These are phyloP conservation scores for Lochmaea crataegi DNA, from an alignment of 2,888 invertebrate genomes.

Conservation along the genomic window DNA sequence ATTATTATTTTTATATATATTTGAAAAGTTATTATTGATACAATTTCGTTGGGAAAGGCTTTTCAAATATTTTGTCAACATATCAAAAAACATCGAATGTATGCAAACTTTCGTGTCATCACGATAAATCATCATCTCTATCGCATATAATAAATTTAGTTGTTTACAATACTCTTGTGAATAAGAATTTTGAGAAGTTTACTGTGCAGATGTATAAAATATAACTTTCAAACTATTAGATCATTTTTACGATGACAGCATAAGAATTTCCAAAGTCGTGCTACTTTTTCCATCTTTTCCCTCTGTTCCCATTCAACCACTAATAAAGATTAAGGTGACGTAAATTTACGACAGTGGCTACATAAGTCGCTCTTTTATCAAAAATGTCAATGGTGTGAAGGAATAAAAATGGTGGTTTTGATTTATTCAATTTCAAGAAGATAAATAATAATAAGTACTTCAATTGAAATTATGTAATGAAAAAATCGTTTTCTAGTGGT, in stretches of 20 bases:
- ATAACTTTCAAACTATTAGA: not conserved
- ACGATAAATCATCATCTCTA: no score
- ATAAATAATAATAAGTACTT: not conserved
- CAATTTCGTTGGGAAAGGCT: no score
- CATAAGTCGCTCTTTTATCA: not conserved
- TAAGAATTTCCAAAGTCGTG: not conserved
- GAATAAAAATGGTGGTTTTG: not conserved
- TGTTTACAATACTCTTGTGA: not conserved
- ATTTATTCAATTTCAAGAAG: not conserved
- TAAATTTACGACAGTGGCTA: not conserved
- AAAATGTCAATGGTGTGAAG: not conserved
- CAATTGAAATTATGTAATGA: not conserved
- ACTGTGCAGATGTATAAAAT: not conserved
- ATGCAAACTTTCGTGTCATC: not conserved
- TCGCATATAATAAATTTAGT: not conserved
- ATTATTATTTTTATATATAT: no score
- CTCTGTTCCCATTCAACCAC: not conserved
- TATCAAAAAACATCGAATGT: no score
- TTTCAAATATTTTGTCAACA: no score
- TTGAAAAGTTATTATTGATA: no score
- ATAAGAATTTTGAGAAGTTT: not conserved
- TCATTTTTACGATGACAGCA: conserved; percentile 4
- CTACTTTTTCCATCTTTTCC: not conserved
- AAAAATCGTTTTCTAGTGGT: not conserved
- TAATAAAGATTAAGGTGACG: conserved; percentile 1